Percentiles rank a stretch among this genome's conserved stretches.
phyloP scores from a whole-genome alignment of 2,888 invertebrate genomes.

The Nezara viridula region DNA sequence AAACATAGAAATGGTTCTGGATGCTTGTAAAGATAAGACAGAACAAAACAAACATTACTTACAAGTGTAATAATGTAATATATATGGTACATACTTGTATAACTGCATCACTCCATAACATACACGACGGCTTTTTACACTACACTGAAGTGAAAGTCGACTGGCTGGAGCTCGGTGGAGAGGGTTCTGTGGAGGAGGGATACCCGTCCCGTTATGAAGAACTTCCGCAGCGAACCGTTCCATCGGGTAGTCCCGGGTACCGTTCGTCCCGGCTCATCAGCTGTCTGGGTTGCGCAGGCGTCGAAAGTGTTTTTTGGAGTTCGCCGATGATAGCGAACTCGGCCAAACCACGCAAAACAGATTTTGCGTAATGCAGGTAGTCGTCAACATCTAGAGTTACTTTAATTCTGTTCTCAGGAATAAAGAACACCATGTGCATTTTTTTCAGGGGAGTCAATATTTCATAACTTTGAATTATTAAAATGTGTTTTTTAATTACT shows the following conservation, averaged over 20 bases:
- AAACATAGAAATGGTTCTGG: too few species aligned
- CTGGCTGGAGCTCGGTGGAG: neutral
- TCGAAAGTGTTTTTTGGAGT: neutral
- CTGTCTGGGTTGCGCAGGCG: neutral
- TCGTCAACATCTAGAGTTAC: too few species aligned
- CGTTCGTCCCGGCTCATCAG: slow-evolving; percentile 1
- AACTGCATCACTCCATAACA: slow-evolving; percentile 42
- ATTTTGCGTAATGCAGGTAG: too few species aligned
- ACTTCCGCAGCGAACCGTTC: slow-evolving; percentile 45
- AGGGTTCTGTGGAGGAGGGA: neutral
- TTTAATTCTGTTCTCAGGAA: too few species aligned
- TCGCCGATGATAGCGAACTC: neutral
- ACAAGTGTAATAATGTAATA: neutral
- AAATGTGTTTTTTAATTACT: too few species aligned
- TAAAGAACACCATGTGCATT: too few species aligned
- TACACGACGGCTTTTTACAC: slow-evolving; percentile 48
- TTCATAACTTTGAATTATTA: too few species aligned
- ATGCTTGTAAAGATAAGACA: neutral
- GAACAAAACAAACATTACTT: neutral
- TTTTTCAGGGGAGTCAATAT: too few species aligned
- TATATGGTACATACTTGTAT: slow-evolving; percentile 14
- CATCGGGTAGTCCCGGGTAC: slow-evolving; percentile 17
- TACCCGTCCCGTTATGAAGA: slow-evolving; percentile 26
- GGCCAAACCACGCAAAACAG: neutral
- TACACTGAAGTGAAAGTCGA: slow-evolving; percentile 49